Conservation (phyloP, 2,113 vertebrate genomes). For the Cyrtonyx montezumae region DNA sequence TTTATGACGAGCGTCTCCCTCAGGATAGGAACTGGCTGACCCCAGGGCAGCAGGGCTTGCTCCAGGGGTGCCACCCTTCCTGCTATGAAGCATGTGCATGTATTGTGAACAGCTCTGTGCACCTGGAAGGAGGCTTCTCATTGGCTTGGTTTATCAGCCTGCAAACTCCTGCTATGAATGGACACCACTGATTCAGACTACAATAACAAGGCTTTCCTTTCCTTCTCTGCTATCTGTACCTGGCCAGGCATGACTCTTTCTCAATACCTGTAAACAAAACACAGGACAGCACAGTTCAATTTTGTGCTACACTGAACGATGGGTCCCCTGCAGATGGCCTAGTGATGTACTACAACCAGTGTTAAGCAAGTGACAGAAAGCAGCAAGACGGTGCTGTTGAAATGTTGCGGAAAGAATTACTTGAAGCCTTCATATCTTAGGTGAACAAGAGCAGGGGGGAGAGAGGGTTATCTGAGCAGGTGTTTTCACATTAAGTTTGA, state of each 20-base stretch:
- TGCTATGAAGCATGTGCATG: rapidly evolving
- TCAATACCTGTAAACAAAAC: not conserved
- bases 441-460: not conserved
- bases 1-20: rapidly evolving
- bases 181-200: not conserved
- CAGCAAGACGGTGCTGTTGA: not conserved
- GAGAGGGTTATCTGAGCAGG: slow-evolving; percentile 22
- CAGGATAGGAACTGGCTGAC: rapidly evolving
- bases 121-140: not conserved
- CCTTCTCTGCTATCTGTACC: not conserved
- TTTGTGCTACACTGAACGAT: not conserved
- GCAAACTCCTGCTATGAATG: not conserved
- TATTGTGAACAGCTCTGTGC: not conserved
- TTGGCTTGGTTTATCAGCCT: rapidly evolving
- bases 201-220: not conserved
- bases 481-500: slow-evolving; percentile 48
- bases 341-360: not conserved
- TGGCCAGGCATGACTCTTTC: not conserved
- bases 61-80: rapidly evolving
- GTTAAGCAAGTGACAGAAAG: not conserved
- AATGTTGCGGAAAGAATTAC: slow-evolving; percentile 13
- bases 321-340: not conserved
- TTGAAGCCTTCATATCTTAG: slow-evolving; percentile 21
- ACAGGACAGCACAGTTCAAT: not conserved
- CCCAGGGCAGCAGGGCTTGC: not conserved